Evolutionary conservation across 2,113 vertebrate genomes (phyloP), one percentile per base, ranked within the genome.

Genomic region (Naja naja): DNA sequence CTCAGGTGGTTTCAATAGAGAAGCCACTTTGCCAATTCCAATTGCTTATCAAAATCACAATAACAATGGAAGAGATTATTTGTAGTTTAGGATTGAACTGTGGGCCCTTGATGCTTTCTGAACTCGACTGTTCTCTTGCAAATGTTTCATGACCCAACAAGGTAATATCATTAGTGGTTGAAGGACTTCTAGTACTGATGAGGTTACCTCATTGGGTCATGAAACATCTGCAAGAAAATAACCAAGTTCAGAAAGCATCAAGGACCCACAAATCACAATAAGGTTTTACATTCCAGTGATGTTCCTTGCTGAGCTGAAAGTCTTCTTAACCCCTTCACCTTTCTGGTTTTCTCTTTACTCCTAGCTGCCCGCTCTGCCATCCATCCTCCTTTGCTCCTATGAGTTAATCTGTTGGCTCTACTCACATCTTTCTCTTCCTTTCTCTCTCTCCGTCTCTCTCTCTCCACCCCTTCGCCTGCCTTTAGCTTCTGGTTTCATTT

Each of bases 401-500:
- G 95, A 93, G 95, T 97, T 96, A 97, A 97, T 96, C 96, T 93
- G 74, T 34, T 90, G 88, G 81, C 81, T 86, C n/a, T 5, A 0
- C 94, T 3, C 25, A 8, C 89, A 20, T 93, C 88, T 92, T 93
- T 91, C 81, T 93, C 89, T 94, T 86, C 49, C 91, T 94, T 91
- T 88, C 0, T 25, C 89, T 14, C 23, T 27, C 9, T 43, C n/a
- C n/a, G 2, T 22, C 30, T 25, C 23, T 45, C 27, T 27, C 25
- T 47, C 14, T 27, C 0, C 5, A 16, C 49, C 54, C 2, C 93
- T 92, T 86, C 94, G 95, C 85, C 98, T 98, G 97, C 96, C 97
- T 97, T 98, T 96, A 97, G 98, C 98, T 98, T 98, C 98, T 98
- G 98, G 98, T 98, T 98, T 98, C 98, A 99, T 99, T 98, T 98